Evolutionary conservation across 2,888 invertebrate genomes (phyloP).

Genomic region (Nymphalis polychloros): DNA sequence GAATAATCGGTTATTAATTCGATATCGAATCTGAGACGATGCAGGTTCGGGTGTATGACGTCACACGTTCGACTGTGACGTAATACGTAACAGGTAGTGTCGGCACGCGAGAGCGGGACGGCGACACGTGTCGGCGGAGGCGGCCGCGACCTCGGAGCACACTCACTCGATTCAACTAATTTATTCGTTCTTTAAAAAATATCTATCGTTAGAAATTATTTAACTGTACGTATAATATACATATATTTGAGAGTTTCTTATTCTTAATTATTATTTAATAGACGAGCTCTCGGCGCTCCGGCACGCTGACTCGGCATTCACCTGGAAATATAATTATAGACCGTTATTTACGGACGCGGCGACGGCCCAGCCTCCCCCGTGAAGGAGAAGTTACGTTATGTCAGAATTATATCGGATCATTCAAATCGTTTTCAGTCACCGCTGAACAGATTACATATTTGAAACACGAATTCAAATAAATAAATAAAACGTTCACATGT

Average conservation of each 20-base stretch:
- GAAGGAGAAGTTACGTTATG: too few species aligned
- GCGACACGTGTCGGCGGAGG: not conserved
- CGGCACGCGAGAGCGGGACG: not conserved
- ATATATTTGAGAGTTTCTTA: slow-evolving; percentile 35
- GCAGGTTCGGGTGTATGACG: too few species aligned
- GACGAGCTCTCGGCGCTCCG: not conserved
- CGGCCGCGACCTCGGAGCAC: not conserved
- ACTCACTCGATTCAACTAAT: slow-evolving; percentile 3
- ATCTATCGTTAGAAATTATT: slow-evolving; percentile 50
- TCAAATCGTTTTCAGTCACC: too few species aligned
- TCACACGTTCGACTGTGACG: too few species aligned
- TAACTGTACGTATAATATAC: slow-evolving; percentile 48
- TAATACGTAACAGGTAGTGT: too few species aligned
- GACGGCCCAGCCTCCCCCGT: too few species aligned
- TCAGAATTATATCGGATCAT: too few species aligned
- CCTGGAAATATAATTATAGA: not conserved
- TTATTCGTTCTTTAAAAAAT: slow-evolving; percentile 60
- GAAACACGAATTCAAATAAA: not conserved
- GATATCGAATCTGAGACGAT: too few species aligned
- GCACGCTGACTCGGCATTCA: not conserved
- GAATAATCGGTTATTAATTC: too few species aligned
- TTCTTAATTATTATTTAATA: slow-evolving; percentile 4
- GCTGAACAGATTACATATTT: too few species aligned
- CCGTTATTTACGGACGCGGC: not conserved
- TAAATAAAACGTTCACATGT: not conserved